A percentile compares a stretch with the other conserved stretches of the same genome.
Conservation (phyloP, 1,140 invertebrate genomes). For the Drosophila orena region DNA sequence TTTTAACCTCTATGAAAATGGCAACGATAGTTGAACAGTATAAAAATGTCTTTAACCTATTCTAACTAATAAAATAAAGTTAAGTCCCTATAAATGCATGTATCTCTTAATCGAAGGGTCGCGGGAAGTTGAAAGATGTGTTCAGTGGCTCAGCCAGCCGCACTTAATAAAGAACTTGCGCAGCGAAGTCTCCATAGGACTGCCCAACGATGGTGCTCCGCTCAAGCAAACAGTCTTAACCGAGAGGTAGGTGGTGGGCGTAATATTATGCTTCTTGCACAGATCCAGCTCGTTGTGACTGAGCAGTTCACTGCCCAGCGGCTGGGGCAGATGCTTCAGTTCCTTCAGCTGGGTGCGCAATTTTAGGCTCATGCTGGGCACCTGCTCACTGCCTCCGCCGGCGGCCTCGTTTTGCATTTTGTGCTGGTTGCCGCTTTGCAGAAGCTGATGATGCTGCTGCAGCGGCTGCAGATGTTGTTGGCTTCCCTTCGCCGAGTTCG, state of each 20-base stretch:
- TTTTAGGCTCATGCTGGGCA: conserved; percentile 58
- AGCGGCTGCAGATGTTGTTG: conserved; percentile 67
- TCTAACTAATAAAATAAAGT: conserved; percentile 53
- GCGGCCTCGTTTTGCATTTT: conserved; percentile 50
- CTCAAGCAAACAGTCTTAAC: conserved; percentile 86
- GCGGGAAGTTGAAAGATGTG: neutral
- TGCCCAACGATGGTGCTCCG: conserved; percentile 72
- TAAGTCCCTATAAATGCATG: conserved; percentile 62
- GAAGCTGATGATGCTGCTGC: conserved; percentile 21
- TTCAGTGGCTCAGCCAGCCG: conserved; percentile 82
- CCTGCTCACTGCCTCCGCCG: conserved; percentile 34
- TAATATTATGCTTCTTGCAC: conserved; percentile 86
- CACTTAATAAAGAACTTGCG: conserved; percentile 84
- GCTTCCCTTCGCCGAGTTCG: conserved; percentile 64
- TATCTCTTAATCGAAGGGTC: conserved; percentile 7
- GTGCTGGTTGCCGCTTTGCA: conserved; percentile 43
- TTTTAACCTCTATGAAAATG: conserved; percentile 57
- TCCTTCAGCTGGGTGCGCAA: conserved; percentile 78
- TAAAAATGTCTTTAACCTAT: conserved; percentile 63
- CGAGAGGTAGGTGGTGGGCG: conserved; percentile 86
- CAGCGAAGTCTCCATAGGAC: conserved; percentile 78
- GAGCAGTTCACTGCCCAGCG: conserved; percentile 80
- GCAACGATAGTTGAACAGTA: conserved; percentile 54
- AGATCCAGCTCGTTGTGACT: conserved; percentile 85
- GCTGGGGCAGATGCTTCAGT: conserved; percentile 68